These are phyloP conservation scores for Butorides virescens DNA, from an alignment of 2,113 vertebrate species.

Conservation along the genomic window DNA sequence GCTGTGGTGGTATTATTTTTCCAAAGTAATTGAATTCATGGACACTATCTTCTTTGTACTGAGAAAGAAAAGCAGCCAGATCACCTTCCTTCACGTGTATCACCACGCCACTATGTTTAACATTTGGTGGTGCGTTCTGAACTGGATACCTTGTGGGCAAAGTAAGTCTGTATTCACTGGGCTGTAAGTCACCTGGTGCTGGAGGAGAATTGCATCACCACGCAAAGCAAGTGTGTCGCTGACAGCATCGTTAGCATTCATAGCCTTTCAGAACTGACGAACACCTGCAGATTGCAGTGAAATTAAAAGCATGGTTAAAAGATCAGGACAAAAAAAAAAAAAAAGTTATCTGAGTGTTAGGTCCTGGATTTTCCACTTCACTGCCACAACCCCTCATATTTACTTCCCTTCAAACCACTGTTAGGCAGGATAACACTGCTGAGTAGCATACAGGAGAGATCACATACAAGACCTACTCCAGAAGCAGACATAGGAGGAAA, in stretches of 20 bases:
- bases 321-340: neutral
- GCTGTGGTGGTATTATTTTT: constrained; percentile 93
- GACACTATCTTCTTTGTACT: constrained; percentile 90
- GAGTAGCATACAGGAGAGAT: neutral
- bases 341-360: no score
- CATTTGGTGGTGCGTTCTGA: constrained; percentile 92
- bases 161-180: constrained; percentile 75
- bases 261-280: neutral
- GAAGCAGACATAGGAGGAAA: neutral
- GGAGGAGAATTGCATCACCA: neutral
- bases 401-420: neutral
- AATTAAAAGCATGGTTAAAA: neutral
- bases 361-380: neutral
- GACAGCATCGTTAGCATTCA: neutral
- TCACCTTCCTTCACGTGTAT: constrained; percentile 89
- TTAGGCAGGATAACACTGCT: neutral
- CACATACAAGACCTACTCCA: neutral
- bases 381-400: neutral
- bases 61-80: constrained; percentile 87
- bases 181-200: neutral
- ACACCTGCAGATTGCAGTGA: neutral
- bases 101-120: constrained; percentile 92
- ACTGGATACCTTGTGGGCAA: constrained; percentile 92
- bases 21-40: constrained; percentile 87
- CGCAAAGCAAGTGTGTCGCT: neutral